Conservation (phyloP, 2,797 vertebrate genomes). For the Malurus leucopterus region DNA sequence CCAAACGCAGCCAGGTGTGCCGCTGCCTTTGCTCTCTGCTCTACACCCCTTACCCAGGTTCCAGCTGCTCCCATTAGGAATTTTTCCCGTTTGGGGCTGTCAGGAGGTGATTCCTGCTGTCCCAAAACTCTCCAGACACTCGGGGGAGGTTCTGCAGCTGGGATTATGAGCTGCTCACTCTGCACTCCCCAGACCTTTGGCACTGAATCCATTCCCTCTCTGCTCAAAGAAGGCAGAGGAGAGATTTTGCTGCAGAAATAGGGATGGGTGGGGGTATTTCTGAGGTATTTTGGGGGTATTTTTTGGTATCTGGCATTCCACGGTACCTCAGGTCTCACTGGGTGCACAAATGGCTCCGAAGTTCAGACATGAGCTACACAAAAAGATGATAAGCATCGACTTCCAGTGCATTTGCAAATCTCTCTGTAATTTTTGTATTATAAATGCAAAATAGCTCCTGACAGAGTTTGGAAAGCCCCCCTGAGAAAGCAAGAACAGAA, state of each 20-base stretch:
- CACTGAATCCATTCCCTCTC: neutral
- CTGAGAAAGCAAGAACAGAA: neutral
- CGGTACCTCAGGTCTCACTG: neutral
- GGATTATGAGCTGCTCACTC: neutral
- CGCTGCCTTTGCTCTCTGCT: neutral
- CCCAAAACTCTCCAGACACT: neutral
- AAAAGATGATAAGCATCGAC: neutral
- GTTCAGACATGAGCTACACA: neutral
- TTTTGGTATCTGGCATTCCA: neutral
- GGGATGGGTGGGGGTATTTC: neutral
- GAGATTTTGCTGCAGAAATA: neutral
- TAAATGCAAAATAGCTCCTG: neutral
- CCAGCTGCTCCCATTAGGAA: neutral
- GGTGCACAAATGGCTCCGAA: neutral
- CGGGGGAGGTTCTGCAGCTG: neutral
- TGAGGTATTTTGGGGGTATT: neutral
- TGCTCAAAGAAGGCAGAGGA: neutral
- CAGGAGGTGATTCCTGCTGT: neutral
- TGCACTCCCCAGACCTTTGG: rapidly evolving
- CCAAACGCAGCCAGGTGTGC: rapidly evolving
- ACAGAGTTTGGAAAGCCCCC: neutral
- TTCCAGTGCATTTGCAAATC: neutral
- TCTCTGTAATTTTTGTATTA: neutral
- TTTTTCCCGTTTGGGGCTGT: neutral
- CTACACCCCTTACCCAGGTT: neutral